A percentile compares a stretch with the other conserved stretches of the same genome.
These are phyloP conservation scores for Nezara viridula DNA, from an alignment of 2,888 invertebrate species.

Conservation along the genomic window DNA sequence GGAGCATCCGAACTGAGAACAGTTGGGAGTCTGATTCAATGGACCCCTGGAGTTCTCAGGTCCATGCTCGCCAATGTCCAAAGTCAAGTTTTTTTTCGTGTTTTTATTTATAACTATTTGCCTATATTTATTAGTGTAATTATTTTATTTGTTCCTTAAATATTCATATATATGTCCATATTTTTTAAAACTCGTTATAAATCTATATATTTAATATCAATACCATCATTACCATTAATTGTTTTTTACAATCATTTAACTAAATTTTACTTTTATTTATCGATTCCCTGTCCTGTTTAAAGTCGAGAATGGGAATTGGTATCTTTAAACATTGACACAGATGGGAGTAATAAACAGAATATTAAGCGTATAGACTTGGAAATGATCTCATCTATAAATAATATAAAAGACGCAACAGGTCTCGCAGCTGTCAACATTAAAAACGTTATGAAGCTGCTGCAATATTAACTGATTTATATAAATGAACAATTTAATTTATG, in stretches of 20 bases:
- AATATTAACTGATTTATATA: background rate
- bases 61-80: constrained; percentile 51
- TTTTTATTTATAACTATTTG: background rate
- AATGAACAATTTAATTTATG: background rate
- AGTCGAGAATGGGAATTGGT: background rate
- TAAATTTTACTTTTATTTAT: background rate
- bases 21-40: background rate
- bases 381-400: background rate
- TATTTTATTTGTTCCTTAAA: background rate
- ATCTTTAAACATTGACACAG: background rate
- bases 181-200: no score
- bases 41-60: constrained; percentile 33
- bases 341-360: background rate
- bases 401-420: background rate
- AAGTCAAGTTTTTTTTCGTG: background rate
- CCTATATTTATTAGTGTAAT: background rate
- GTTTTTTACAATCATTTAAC: background rate
- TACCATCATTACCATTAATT: background rate
- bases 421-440: background rate
- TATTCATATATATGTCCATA: background rate
- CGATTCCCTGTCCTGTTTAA: background rate
- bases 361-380: background rate
- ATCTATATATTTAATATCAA: background rate
- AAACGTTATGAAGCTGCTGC: background rate
- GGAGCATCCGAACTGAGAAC: constrained; percentile 56